phyloP scores from a whole-genome alignment of 2,888 invertebrate genomes.

The Cacoxenus indagator region DNA sequence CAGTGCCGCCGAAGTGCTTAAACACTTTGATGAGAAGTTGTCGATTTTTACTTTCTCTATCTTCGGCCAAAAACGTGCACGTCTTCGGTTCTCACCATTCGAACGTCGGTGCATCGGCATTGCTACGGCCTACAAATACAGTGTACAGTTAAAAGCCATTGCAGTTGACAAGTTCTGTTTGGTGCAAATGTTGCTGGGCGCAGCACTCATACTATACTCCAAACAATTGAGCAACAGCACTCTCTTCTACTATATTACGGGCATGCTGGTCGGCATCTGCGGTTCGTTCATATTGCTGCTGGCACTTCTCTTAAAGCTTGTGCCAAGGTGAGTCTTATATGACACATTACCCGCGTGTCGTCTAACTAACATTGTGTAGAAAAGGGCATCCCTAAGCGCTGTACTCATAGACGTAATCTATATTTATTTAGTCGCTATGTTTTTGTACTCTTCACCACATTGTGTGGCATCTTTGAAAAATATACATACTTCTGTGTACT shows the following conservation, averaged over 20 bases:
- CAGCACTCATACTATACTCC: slow-evolving; percentile 80
- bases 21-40: slow-evolving; percentile 78
- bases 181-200: slow-evolving; percentile 76
- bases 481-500: not conserved
- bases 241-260: slow-evolving; percentile 89
- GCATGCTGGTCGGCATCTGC: slow-evolving; percentile 83
- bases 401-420: no score
- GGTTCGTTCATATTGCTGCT: slow-evolving; percentile 87
- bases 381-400: no score
- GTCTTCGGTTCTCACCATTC: slow-evolving; percentile 78
- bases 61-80: slow-evolving; percentile 76
- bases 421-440: not conserved
- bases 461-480: not conserved
- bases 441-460: not conserved
- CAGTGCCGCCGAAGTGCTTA: slow-evolving; percentile 76
- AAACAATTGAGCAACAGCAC: slow-evolving; percentile 81
- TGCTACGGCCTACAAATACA: slow-evolving; percentile 76
- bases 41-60: slow-evolving; percentile 80
- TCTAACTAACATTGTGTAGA: not conserved
- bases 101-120: slow-evolving; percentile 81
- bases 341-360: no score
- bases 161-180: slow-evolving; percentile 83
- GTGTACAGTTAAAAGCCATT: slow-evolving; percentile 74
- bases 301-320: slow-evolving; percentile 82
- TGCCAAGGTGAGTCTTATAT: slow-evolving; percentile 75